Conservation (phyloP, 2,113 vertebrate species). For the Pleuronectes platessa region DNA sequence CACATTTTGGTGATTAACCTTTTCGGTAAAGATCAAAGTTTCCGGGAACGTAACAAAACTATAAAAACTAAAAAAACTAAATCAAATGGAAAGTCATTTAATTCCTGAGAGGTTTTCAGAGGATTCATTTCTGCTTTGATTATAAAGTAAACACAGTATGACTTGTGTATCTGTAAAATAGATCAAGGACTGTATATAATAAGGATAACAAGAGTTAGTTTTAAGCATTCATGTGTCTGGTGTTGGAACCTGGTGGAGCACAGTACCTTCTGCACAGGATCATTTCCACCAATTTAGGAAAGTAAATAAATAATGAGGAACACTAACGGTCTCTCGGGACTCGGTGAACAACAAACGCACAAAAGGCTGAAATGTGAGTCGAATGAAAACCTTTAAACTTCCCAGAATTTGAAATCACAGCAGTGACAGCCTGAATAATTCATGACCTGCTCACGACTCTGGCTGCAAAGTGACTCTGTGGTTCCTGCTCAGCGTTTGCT, state of each 20-base stretch:
- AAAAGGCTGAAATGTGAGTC: conserved; percentile 47
- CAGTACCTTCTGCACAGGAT: background rate
- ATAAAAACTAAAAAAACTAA: background rate
- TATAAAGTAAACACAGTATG: too few species aligned
- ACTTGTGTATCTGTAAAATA: too few species aligned
- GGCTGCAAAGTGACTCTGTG: conserved; percentile 12
- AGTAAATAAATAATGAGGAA: conserved; percentile 51
- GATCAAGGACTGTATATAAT: too few species aligned
- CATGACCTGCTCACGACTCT: conserved; percentile 43
- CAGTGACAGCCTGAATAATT: conserved; percentile 64
- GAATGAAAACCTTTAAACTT: conserved; percentile 51
- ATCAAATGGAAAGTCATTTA: background rate
- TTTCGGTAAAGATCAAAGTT: too few species aligned
- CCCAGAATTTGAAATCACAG: conserved; percentile 45
- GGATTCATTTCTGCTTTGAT: too few species aligned
- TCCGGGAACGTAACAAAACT: too few species aligned
- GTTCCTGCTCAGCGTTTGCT: conserved; percentile 10
- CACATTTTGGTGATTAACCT: conserved; percentile 6
- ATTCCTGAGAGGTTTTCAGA: too few species aligned
- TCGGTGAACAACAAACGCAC: conserved; percentile 34
- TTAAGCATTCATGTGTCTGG: too few species aligned
- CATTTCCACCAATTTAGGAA: background rate
- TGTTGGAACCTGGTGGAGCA: background rate
- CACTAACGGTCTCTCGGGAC: conserved; percentile 25
- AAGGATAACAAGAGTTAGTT: too few species aligned